Base-by-base conservation (phyloP, 2,113 vertebrate species). In the Scolopax mira region DNA sequence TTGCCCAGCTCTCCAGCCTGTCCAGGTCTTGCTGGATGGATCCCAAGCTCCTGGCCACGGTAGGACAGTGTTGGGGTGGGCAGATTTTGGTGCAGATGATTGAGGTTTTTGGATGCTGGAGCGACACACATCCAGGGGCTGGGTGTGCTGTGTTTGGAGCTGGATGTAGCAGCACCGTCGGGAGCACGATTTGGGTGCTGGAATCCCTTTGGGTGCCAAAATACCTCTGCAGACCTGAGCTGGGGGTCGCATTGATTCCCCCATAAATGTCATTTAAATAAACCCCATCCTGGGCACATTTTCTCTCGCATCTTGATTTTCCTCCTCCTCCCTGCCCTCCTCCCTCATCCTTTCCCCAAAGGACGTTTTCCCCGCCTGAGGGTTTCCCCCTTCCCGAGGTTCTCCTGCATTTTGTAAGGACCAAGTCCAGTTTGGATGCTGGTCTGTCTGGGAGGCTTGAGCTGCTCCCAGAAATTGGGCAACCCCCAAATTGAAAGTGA, bases 191-290 rank as follows among this genome's bases (percentile, higher is more conserved):
- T 79, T 54, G 61, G 55, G 49, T n/a, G 41, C 12, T 19, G 65
- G 30, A 35, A 27, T 25, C 58, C 10, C 27, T 52, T 42, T 12
- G 11, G 17, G 48, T 79, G 30, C 73, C 61, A 23, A 18, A 61
- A 66, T 7, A 14, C 10, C 31, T 24, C 39, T 6, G 5, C 1
- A 7, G 33, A 37, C 13, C 61, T 18, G 46, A 23, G 35, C 37
- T 33, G 64, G 12, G 18, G 5, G 5, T 39, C 1, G 0, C 8
- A 1, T 28, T 14, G 4, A 19, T 46, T 18, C 46, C 46, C 46
- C 46, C 46, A 46, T 46, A 46, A 46, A 46, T 21, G 46, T 10
- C 46, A 46, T 46, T 46, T 46, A 37, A 90, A 72, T 52, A n/a
- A 77, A 35, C 11, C 13, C 30, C 18, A 9, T 6, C 33, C 39